These are phyloP conservation scores for Stegana nigrithorax DNA, from an alignment of 2,888 invertebrate species.

Conservation along the genomic window DNA sequence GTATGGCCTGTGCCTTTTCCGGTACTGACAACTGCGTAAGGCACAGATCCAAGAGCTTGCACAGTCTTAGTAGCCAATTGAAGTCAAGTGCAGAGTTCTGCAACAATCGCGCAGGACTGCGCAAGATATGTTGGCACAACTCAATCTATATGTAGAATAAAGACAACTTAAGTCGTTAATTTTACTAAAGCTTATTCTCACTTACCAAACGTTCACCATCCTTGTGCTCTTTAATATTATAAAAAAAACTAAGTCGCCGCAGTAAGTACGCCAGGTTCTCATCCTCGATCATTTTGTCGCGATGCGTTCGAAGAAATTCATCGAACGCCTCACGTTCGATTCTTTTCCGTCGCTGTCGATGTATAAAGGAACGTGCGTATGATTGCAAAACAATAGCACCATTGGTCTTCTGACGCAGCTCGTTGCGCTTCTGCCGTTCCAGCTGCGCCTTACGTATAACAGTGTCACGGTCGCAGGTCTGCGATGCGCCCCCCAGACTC, in stretches of 20 bases:
- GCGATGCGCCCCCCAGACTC: conserved; percentile 89
- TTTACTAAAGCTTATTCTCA: no score
- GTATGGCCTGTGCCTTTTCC: conserved; percentile 73
- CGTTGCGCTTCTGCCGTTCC: conserved; percentile 89
- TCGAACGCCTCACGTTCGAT: conserved; percentile 80
- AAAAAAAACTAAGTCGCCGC: conserved; percentile 82
- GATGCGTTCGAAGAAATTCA: conserved; percentile 66
- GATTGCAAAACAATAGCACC: conserved; percentile 88
- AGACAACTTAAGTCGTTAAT: not conserved
- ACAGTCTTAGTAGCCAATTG: conserved; percentile 65
- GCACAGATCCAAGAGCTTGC: conserved; percentile 65
- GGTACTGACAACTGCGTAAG: conserved; percentile 62
- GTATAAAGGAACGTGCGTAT: conserved; percentile 80
- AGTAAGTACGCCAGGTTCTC: conserved; percentile 71
- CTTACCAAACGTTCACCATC: conserved; percentile 78
- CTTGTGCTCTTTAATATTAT: conserved; percentile 70
- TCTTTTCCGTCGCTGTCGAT: conserved; percentile 76
- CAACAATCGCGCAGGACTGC: conserved; percentile 62
- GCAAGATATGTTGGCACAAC: conserved; percentile 65
- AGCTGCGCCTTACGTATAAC: conserved; percentile 82
- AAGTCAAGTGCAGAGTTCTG: conserved; percentile 58
- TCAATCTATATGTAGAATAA: conserved; percentile 56
- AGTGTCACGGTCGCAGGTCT: conserved; percentile 75
- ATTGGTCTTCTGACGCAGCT: conserved; percentile 78
- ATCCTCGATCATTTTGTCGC: conserved; percentile 68